phyloP scores from a whole-genome alignment of 1,140 invertebrate species.

The Drosophila grimshawi region DNA sequence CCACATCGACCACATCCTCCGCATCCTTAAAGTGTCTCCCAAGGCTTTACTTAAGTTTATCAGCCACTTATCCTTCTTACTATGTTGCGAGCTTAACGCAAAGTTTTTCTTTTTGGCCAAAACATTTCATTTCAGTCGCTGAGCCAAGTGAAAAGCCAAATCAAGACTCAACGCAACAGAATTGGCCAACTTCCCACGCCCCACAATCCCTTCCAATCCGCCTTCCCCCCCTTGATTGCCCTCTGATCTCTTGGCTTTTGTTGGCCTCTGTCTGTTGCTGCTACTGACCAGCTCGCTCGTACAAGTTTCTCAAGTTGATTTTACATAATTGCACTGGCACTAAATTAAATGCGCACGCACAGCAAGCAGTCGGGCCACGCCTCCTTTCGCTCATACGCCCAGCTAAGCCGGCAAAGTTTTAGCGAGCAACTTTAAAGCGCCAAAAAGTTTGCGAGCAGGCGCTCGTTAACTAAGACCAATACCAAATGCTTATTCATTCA shows the following conservation, averaged over 20 bases:
- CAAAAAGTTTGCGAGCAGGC: constrained; percentile 48
- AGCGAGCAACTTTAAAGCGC: constrained; percentile 54
- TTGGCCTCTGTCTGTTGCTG: constrained; percentile 10
- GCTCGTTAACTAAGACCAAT: constrained; percentile 50
- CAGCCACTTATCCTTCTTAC: constrained; percentile 15
- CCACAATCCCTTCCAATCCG: constrained; percentile 24
- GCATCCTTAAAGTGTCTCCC: background rate
- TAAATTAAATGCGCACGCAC: constrained; percentile 73
- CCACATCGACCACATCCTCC: background rate
- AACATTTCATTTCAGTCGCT: constrained; percentile 19
- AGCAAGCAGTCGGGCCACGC: constrained; percentile 16
- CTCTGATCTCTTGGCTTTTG: no score
- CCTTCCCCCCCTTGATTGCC: background rate
- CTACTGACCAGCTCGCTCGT: constrained; percentile 23
- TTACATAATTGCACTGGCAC: constrained; percentile 75
- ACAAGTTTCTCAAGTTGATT: constrained; percentile 69
- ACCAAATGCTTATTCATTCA: constrained; percentile 25
- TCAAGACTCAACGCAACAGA: constrained; percentile 35
- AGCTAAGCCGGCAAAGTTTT: constrained; percentile 32
- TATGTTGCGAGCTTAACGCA: constrained; percentile 9
- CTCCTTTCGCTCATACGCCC: constrained; percentile 1
- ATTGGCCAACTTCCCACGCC: background rate
- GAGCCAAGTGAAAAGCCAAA: constrained; percentile 50
- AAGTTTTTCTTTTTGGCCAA: constrained; percentile 64
- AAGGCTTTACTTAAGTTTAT: constrained; percentile 44